Evolutionary conservation across 2,888 invertebrate species (phyloP).

Genomic region (Cephus spinipes): DNA sequence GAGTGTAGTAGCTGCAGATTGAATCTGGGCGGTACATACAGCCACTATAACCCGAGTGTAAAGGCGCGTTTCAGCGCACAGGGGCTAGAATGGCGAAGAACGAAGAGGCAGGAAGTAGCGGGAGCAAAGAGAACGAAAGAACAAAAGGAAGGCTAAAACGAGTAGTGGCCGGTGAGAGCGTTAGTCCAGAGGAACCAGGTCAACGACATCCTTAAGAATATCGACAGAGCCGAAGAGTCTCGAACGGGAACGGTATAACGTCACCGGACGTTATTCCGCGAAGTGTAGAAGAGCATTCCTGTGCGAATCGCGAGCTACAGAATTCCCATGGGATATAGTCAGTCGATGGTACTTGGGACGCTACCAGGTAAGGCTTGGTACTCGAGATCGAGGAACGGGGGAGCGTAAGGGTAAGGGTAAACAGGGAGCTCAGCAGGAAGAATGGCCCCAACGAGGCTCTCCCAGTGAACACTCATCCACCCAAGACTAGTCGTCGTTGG

Average conservation of each 20-base stretch:
- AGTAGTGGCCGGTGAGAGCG: conserved; percentile 9
- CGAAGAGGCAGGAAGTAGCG: not conserved
- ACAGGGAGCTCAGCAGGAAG: not conserved
- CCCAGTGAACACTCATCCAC: not conserved
- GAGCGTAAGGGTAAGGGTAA: not conserved
- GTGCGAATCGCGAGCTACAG: conserved; percentile 35
- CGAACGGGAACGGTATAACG: conserved; percentile 21
- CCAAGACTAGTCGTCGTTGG: not conserved
- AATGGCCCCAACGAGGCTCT: not conserved
- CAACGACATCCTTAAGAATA: conserved; percentile 62
- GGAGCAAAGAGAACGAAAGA: not conserved
- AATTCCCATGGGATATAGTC: conserved; percentile 36
- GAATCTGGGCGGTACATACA: not conserved
- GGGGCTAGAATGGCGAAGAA: not conserved
- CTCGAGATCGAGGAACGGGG: not conserved
- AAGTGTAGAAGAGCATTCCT: conserved; percentile 31
- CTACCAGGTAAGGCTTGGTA: not conserved
- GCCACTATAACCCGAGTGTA: not conserved
- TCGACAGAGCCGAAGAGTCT: conserved; percentile 33
- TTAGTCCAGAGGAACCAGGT: conserved; percentile 45
- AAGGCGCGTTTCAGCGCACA: not conserved
- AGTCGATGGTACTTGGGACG: not conserved
- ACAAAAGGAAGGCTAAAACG: conserved; percentile 36
- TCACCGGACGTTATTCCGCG: conserved; percentile 42
- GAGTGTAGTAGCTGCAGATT: not conserved